Evolutionary conservation across 1,140 invertebrate genomes (phyloP), one percentile per base, ranked within the genome.

Genomic region (Mercenaria mercenaria): DNA sequence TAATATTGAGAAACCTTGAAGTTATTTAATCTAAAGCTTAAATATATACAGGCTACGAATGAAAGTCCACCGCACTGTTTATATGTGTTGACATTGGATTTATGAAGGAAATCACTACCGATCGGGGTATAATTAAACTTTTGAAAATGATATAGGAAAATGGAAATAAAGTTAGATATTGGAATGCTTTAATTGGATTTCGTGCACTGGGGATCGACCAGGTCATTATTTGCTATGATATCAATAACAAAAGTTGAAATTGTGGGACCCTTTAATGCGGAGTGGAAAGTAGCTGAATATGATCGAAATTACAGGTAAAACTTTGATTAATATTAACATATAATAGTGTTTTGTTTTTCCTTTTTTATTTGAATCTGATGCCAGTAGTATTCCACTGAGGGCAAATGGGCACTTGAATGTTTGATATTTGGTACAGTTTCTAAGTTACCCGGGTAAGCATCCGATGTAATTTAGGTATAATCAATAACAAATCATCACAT

Each of bases 1-100:
- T 59, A 29, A 4, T 64, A n/a, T 23, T 1, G 34, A 37, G 15
- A 39, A 72, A 72, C 67, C 15, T 37, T 72, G 67, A 72, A 72
- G 11, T 2, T 72, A 26, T 72, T 72, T 72, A 41, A 72, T 72
- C 67, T 32, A 20, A 15, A 39, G 34, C 67, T 67, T 67, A 67
- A 32, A 32, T 32, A 29, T 67, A 32, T 1, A 67, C 32, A 32
- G 2, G 11, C 32, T 32, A 61, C 8, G 61, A 67, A 11, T 11
- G 61, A n/a, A 26, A 59, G 56, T 59, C 20, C 20, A 59, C 4
- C 10, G 56, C 26, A 59, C 18, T 37, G 67, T 72, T 37, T 72
- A 39, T 72, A 72, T 39, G 18, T 72, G 67, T 72, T 72, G 32
- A 72, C 67, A 72, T 72, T 18, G 67, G 67, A 29, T 29, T 64